Evolutionary conservation across 2,797 vertebrate genomes (phyloP).

Genomic region (Onychomys leucogaster): DNA sequence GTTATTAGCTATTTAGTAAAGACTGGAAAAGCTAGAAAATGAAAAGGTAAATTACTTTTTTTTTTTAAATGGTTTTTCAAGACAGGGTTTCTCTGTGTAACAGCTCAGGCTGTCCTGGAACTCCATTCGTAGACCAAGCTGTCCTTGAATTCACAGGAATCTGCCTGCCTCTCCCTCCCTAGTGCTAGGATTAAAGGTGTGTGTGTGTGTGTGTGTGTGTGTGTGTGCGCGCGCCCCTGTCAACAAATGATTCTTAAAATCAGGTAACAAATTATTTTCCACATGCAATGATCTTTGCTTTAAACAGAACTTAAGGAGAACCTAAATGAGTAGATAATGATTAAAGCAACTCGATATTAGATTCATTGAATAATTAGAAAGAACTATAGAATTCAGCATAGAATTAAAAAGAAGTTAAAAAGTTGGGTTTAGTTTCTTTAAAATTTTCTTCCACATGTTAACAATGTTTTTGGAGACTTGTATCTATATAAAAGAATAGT

Average conservation of each 20-base stretch:
- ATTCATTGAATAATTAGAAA: neutral
- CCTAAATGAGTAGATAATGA: neutral
- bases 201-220: too few relatives aligned
- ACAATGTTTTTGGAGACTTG: neutral
- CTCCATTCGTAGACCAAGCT: too few relatives aligned
- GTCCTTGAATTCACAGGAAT: too few relatives aligned
- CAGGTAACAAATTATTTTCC: conserved; percentile 12
- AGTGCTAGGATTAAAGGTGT: too few relatives aligned
- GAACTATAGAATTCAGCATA: neutral
- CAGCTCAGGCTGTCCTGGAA: too few relatives aligned
- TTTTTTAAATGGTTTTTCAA: too few relatives aligned
- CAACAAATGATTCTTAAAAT: neutral
- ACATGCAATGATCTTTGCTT: conserved; percentile 10
- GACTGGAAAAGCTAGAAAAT: conserved; percentile 33
- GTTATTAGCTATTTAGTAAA: conserved; percentile 22
- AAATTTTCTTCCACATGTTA: conserved; percentile 7
- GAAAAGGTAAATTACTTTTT: conserved; percentile 10
- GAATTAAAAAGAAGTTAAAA: conserved; percentile 15
- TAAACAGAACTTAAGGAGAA: conserved; percentile 29
- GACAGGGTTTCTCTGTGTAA: too few relatives aligned
- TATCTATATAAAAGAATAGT: conserved; percentile 17
- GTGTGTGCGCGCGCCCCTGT: too few relatives aligned
- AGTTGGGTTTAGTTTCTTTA: conserved; percentile 8
- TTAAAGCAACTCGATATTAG: neutral
- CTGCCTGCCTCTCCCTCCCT: too few relatives aligned